Percentiles rank a stretch among this genome's conserved stretches.
These are phyloP conservation scores for Caenorhabditis remanei DNA, from an alignment of 1,140 invertebrate species.

Conservation along the genomic window DNA sequence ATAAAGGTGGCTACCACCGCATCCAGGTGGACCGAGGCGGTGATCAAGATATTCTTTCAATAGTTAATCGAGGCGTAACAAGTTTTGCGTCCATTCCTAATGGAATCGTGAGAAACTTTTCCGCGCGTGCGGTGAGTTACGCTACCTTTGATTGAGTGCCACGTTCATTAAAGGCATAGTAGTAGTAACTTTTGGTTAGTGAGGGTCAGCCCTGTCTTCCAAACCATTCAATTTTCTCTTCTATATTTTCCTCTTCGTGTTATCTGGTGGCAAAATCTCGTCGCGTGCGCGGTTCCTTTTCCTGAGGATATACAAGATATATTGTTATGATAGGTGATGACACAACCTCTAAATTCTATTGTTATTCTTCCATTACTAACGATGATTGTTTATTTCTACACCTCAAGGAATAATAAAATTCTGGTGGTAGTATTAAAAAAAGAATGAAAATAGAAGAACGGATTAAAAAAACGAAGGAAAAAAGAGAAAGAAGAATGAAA, in stretches of 20 bases:
- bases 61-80: constrained; percentile 56
- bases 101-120: constrained; percentile 54
- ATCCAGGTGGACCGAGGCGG: constrained; percentile 12
- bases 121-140: not conserved
- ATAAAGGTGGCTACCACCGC: not conserved
- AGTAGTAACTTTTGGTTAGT: not conserved
- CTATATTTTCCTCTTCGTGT: not conserved
- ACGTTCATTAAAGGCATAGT: constrained; percentile 38
- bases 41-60: constrained; percentile 55
- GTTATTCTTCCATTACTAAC: constrained; percentile 20
- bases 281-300: constrained; percentile 46
- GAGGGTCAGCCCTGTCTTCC: not conserved
- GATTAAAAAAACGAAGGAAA: not conserved
- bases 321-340: constrained; percentile 50
- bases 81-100: constrained; percentile 50
- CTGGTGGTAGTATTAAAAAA: not conserved
- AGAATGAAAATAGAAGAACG: not conserved
- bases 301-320: constrained; percentile 45
- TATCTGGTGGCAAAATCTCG: constrained; percentile 48
- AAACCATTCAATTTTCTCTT: constrained; percentile 34
- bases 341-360: constrained; percentile 37
- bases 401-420: not conserved
- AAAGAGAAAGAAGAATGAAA: not conserved
- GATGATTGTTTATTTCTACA: not conserved
- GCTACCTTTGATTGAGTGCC: constrained; percentile 27